A percentile compares a stretch with the other conserved stretches of the same genome.
These are phyloP conservation scores for Trissolcus brochymenae DNA, from an alignment of 2,888 invertebrate species.

Conservation along the genomic window DNA sequence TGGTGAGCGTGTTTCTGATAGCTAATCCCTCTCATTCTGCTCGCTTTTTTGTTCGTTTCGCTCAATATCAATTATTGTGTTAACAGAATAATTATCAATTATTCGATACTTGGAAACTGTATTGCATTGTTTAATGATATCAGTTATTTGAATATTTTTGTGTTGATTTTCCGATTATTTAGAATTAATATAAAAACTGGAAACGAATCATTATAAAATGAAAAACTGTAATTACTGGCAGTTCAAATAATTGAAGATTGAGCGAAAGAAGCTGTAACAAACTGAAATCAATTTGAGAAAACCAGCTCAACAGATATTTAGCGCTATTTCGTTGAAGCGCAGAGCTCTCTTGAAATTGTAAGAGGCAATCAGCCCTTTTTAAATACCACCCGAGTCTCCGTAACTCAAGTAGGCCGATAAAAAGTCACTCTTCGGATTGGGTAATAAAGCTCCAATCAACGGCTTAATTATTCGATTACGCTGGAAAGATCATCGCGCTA, in stretches of 20 bases:
- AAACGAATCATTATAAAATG: slow-evolving; percentile 17
- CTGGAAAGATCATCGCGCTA: slow-evolving; percentile 51
- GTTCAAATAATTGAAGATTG: slow-evolving; percentile 38
- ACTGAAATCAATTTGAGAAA: slow-evolving; percentile 51
- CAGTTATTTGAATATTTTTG: not conserved
- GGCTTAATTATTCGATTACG: slow-evolving; percentile 76
- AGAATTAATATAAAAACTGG: slow-evolving; percentile 8
- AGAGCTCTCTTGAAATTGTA: slow-evolving; percentile 64
- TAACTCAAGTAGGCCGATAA: slow-evolving; percentile 71
- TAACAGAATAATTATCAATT: no score
- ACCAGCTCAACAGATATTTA: slow-evolving; percentile 44
- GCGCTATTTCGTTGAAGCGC: slow-evolving; percentile 40
- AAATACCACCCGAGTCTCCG: slow-evolving; percentile 59
- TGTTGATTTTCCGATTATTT: not conserved
- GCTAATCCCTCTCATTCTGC: no score
- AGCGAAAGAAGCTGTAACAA: slow-evolving; percentile 33
- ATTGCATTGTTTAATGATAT: no score
- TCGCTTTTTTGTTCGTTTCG: no score
- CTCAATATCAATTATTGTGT: no score
- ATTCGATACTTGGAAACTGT: no score
- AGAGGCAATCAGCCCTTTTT: slow-evolving; percentile 70
- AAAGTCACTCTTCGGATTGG: slow-evolving; percentile 76
- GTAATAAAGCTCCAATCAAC: slow-evolving; percentile 76
- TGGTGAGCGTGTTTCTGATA: no score
- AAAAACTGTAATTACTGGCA: slow-evolving; percentile 34